Evolutionary conservation across 2,113 vertebrate species (phyloP).

Genomic region (Syngnathus floridae): DNA sequence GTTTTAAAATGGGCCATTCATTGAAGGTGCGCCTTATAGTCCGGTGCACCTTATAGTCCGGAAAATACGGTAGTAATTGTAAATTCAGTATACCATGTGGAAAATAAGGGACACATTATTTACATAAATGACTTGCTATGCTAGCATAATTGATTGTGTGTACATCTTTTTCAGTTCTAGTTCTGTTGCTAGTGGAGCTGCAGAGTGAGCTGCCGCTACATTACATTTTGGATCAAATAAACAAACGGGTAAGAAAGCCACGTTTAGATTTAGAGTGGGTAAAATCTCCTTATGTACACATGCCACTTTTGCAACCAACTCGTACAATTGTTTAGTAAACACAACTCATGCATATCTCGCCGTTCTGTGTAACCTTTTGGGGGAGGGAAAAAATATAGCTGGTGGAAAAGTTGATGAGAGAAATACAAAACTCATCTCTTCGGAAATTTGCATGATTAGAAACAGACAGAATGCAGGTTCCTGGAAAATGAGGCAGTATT

Average conservation of each 20-base stretch:
- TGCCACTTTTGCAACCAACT: conserved; percentile 17
- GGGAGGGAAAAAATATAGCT: conserved; percentile 31
- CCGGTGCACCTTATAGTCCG: no score
- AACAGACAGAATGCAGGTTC: neutral
- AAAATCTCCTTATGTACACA: conserved; percentile 12
- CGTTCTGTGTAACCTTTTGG: conserved; percentile 29
- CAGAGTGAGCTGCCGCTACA: conserved; percentile 71
- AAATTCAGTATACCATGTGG: neutral
- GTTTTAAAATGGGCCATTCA: no score
- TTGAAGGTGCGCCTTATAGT: no score
- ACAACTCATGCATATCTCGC: conserved; percentile 14
- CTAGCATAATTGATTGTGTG: conserved; percentile 12
- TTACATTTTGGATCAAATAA: conserved; percentile 77
- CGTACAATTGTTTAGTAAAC: conserved; percentile 40
- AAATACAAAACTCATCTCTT: conserved; percentile 9
- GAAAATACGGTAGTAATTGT: neutral
- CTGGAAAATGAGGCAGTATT: neutral
- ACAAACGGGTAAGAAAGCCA: conserved; percentile 78
- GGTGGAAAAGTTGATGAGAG: conserved; percentile 42
- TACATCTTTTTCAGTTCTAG: conserved; percentile 74
- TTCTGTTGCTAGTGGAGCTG: conserved; percentile 76
- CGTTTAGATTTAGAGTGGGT: conserved; percentile 4
- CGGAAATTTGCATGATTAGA: conserved; percentile 29
- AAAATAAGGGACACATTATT: neutral
- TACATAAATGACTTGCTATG: neutral